A percentile compares a stretch with the other conserved stretches of the same genome.
Evolutionary conservation across 2,113 vertebrate species (phyloP).

Genomic region (Otis tarda): DNA sequence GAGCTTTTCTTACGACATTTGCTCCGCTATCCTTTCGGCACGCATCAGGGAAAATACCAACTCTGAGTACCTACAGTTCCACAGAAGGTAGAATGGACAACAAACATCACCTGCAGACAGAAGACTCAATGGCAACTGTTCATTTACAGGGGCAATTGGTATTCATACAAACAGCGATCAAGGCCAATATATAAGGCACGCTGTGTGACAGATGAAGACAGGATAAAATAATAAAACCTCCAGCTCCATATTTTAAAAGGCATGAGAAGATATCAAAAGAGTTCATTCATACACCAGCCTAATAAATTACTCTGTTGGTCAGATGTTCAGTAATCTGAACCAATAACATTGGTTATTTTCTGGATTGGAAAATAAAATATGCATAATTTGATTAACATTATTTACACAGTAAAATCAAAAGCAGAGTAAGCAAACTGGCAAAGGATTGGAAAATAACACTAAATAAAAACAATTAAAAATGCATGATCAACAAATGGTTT

Average conservation of each 20-base stretch:
- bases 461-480: background rate
- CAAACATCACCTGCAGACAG: background rate
- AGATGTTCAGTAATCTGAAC: background rate
- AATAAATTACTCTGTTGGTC: background rate
- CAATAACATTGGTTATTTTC: background rate
- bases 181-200: background rate
- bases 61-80: background rate
- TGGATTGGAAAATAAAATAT: background rate
- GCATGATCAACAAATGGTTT: background rate
- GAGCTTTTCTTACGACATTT: background rate
- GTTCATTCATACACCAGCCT: background rate
- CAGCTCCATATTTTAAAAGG: background rate
- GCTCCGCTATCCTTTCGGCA: background rate
- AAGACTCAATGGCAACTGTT: fast-evolving
- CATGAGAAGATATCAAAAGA: background rate
- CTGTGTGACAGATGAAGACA: background rate
- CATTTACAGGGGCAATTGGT: too few relatives aligned
- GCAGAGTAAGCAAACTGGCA: background rate
- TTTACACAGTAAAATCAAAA: background rate
- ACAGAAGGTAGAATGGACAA: background rate
- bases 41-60: background rate
- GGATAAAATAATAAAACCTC: background rate
- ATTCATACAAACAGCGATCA: background rate
- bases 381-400: background rate
- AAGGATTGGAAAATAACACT: background rate